Percentiles rank a stretch among this genome's conserved stretches.
Evolutionary conservation across 2,888 invertebrate genomes (phyloP).

Genomic region (Meiosimyza platycephala): DNA sequence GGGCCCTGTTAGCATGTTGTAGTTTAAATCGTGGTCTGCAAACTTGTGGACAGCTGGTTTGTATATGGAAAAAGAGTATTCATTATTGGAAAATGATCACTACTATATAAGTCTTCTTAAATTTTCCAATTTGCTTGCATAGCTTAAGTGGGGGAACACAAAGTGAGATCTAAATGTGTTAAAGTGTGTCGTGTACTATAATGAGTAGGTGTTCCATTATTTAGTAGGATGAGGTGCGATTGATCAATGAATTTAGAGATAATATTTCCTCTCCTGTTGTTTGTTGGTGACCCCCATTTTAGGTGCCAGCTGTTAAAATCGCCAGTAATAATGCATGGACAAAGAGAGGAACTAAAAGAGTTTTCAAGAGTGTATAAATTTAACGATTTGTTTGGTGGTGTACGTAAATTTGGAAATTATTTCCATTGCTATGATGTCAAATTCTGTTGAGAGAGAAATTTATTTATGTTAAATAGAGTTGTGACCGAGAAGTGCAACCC

Average conservation of each 20-base stretch:
- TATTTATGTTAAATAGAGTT: slow-evolving; percentile 34
- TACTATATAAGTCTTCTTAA: slow-evolving; percentile 24
- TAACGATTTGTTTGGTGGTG: slow-evolving; percentile 16
- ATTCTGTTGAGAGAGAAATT: not conserved
- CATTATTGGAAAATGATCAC: slow-evolving; percentile 38
- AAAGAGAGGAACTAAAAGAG: not conserved
- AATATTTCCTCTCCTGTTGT: slow-evolving; percentile 30
- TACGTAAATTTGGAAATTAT: slow-evolving; percentile 32
- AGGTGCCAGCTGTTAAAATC: not conserved
- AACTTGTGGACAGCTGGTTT: no score
- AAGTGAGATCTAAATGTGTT: slow-evolving; percentile 42
- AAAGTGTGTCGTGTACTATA: slow-evolving; percentile 41
- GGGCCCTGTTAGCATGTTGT: no score
- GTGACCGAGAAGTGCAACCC: slow-evolving; percentile 31
- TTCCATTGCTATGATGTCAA: slow-evolving; percentile 19
- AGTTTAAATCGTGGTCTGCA: no score
- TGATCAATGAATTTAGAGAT: slow-evolving; percentile 32
- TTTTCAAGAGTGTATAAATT: slow-evolving; percentile 11
- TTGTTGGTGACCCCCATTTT: slow-evolving; percentile 26
- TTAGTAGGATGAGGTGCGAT: slow-evolving; percentile 32
- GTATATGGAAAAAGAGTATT: no score
- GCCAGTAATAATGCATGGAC: not conserved
- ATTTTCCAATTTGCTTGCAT: slow-evolving; percentile 34
- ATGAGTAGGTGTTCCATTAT: slow-evolving; percentile 41
- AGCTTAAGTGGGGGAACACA: slow-evolving; percentile 33